Evolutionary conservation across 2,113 vertebrate genomes (phyloP).

Genomic region (Eublepharis macularius): DNA sequence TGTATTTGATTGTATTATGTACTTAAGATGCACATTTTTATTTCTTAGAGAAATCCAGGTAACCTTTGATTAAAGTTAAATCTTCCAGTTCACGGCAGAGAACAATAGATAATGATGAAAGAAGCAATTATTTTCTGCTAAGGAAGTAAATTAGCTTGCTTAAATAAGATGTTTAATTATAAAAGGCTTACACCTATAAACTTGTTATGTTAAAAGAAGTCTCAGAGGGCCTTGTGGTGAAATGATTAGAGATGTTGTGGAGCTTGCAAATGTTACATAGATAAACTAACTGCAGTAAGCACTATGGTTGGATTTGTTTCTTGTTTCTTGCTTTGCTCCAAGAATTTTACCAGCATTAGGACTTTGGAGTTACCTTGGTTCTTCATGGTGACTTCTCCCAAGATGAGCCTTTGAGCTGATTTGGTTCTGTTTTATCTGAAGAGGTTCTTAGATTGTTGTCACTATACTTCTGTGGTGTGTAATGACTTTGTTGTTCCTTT

Average conservation of each 20-base stretch:
- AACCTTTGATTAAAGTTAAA: background rate
- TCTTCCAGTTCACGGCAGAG: background rate
- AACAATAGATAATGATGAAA: background rate
- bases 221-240: background rate
- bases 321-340: background rate
- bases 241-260: background rate
- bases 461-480: too few species aligned
- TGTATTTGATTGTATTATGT: background rate
- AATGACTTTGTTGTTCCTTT: too few species aligned
- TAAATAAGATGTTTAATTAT: too few species aligned
- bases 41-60: background rate
- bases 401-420: background rate
- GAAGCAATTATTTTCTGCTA: too few species aligned
- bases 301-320: background rate
- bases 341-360: too few species aligned
- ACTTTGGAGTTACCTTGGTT: background rate
- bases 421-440: background rate
- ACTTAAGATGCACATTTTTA: background rate
- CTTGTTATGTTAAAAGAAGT: background rate
- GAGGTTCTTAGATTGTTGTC: background rate
- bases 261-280: background rate
- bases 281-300: background rate
- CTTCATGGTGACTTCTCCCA: background rate
- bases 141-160: too few species aligned
- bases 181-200: background rate